A percentile compares a stretch with the other conserved stretches of the same genome.
phyloP scores from a whole-genome alignment of 2,888 invertebrate genomes.

The Horisme vitalbata region DNA sequence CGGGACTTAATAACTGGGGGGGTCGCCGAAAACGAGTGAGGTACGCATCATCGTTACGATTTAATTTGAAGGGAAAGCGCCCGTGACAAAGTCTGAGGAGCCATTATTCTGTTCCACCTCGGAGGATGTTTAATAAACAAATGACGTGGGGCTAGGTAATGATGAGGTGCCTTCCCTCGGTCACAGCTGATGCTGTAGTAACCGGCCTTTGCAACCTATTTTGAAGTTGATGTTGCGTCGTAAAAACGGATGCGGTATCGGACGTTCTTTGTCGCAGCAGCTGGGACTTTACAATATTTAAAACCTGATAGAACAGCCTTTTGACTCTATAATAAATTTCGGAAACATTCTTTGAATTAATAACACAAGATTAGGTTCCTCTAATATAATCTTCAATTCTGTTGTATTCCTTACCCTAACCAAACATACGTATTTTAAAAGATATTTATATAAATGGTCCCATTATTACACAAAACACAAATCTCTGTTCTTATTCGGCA shows the following conservation, averaged over 20 bases:
- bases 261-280: conserved; percentile 17
- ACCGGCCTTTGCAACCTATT: conserved; percentile 56
- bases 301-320: too few species aligned
- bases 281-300: conserved; percentile 2
- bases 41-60: conserved; percentile 78
- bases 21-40: conserved; percentile 63
- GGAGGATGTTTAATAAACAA: conserved; percentile 80
- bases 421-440: too few species aligned
- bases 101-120: conserved; percentile 80
- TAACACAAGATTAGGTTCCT: too few species aligned
- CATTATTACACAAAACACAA: too few species aligned
- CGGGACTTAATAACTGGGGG: conserved; percentile 71
- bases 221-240: conserved; percentile 55
- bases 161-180: conserved; percentile 59
- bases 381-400: too few species aligned
- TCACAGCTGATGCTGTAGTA: conserved; percentile 28
- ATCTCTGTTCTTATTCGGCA: not conserved
- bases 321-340: too few species aligned
- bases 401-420: too few species aligned
- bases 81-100: conserved; percentile 74
- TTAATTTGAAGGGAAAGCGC: conserved; percentile 78
- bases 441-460: too few species aligned
- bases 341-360: too few species aligned
- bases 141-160: conserved; percentile 75
- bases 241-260: conserved; percentile 51